Percentiles rank a stretch among this genome's conserved stretches.
phyloP scores from a whole-genome alignment of 1,140 invertebrate genomes.

The Trichonephila inaurata region DNA sequence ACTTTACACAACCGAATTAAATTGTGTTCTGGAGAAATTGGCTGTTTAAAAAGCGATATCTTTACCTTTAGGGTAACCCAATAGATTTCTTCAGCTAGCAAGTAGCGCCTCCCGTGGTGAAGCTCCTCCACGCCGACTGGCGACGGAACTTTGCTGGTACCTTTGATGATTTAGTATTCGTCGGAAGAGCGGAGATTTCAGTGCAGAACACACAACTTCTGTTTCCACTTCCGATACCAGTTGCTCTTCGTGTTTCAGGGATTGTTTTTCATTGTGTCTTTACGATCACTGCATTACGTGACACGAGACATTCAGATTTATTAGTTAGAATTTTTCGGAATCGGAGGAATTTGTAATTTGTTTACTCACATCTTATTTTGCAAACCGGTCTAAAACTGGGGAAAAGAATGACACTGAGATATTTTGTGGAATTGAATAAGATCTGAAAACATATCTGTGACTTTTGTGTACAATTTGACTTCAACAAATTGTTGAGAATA shows the following conservation, averaged over 20 bases:
- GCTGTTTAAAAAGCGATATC: background rate
- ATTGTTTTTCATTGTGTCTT: background rate
- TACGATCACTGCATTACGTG: no score
- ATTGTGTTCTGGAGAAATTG: background rate
- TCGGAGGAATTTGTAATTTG: no score
- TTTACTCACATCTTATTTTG: no score
- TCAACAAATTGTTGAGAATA: no score
- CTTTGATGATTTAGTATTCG: constrained; percentile 15
- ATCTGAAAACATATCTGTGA: no score
- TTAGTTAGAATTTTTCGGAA: no score
- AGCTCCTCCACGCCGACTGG: background rate
- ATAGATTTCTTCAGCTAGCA: background rate
- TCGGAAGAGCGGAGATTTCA: background rate
- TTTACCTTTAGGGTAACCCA: constrained; percentile 10
- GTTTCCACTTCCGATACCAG: background rate
- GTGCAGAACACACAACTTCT: background rate
- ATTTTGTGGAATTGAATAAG: no score
- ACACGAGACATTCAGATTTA: no score
- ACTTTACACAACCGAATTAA: background rate
- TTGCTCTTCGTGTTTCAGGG: background rate
- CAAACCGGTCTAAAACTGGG: no score
- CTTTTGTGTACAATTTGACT: no score
- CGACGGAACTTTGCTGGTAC: background rate
- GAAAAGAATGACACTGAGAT: no score
- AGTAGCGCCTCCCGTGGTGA: background rate